Percentiles rank a stretch among this genome's conserved stretches.
Conservation (phyloP, 2,113 vertebrate genomes). For the Mustela nigripes region DNA sequence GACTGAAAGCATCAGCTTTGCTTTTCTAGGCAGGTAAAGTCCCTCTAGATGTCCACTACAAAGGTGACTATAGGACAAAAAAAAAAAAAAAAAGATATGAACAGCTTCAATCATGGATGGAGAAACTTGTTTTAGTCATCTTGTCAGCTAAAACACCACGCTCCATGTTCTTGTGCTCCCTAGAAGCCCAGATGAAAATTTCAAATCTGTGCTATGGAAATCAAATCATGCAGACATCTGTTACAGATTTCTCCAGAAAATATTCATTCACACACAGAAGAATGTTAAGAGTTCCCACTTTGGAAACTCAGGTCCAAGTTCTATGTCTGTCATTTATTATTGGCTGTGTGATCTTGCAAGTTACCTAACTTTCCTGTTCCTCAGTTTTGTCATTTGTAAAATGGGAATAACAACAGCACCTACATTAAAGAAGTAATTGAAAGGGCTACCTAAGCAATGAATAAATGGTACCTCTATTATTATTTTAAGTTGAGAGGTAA, state of each 20-base stretch:
- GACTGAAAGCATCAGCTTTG: background rate
- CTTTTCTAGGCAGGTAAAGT: background rate
- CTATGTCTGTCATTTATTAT: background rate
- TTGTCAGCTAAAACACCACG: background rate
- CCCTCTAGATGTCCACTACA: background rate
- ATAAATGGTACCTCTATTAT: background rate
- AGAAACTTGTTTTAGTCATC: background rate
- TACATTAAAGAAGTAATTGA: background rate
- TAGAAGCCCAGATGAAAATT: slow-evolving; percentile 18
- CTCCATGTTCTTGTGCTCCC: background rate
- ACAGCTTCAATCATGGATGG: background rate
- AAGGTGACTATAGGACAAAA: background rate
- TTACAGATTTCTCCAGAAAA: background rate
- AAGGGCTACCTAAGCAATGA: background rate
- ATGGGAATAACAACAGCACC: background rate
- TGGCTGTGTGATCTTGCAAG: background rate
- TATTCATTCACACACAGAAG: background rate
- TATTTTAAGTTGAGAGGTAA: background rate
- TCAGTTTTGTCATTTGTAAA: slow-evolving; percentile 23
- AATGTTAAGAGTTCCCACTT: background rate
- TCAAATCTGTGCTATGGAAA: background rate
- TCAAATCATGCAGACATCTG: background rate
- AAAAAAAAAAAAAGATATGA: background rate
- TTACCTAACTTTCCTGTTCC: background rate
- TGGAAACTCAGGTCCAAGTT: background rate